These are phyloP conservation scores for Drosophila heteroneura DNA, from an alignment of 2,888 invertebrate species.

Conservation along the genomic window DNA sequence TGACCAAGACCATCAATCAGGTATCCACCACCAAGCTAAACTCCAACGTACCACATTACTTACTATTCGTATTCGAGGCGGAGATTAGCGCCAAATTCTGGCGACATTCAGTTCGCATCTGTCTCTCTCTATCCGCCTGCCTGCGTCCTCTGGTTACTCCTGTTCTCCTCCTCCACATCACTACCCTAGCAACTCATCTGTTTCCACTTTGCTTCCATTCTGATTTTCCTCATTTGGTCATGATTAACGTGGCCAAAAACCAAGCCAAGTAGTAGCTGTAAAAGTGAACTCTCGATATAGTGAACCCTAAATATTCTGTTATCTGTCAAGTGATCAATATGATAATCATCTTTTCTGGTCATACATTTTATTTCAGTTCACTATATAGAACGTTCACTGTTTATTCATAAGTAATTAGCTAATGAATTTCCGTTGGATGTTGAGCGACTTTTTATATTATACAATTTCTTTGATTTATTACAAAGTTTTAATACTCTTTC, in stretches of 20 bases:
- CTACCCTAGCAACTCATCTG: conserved; percentile 1
- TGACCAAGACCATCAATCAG: conserved; percentile 87
- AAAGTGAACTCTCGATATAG: conserved; percentile 35
- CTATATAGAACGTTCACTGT: conserved; percentile 26
- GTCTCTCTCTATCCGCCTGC: conserved; percentile 27
- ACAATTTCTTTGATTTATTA: conserved; percentile 8
- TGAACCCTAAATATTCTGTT: background rate
- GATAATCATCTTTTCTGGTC: background rate
- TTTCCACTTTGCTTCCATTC: conserved; percentile 12
- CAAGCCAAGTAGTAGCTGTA: conserved; percentile 10
- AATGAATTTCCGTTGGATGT: conserved; percentile 13
- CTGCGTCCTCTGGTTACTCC: conserved; percentile 45
- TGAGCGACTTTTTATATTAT: conserved; percentile 2
- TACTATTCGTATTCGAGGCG: conserved; percentile 26
- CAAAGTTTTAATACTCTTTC: background rate
- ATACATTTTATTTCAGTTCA: background rate
- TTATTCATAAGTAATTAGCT: background rate
- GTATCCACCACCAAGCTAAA: conserved; percentile 77
- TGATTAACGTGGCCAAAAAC: conserved; percentile 36
- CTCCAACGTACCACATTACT: conserved; percentile 19
- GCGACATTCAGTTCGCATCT: conserved; percentile 32
- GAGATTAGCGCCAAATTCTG: conserved; percentile 23
- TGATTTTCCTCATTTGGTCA: conserved; percentile 8
- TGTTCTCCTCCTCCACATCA: conserved; percentile 11
- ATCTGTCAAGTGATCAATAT: background rate